Evolutionary conservation across 2,888 invertebrate species (phyloP), one percentile per base, ranked within the genome.

Genomic region (Apoderus coryli): DNA sequence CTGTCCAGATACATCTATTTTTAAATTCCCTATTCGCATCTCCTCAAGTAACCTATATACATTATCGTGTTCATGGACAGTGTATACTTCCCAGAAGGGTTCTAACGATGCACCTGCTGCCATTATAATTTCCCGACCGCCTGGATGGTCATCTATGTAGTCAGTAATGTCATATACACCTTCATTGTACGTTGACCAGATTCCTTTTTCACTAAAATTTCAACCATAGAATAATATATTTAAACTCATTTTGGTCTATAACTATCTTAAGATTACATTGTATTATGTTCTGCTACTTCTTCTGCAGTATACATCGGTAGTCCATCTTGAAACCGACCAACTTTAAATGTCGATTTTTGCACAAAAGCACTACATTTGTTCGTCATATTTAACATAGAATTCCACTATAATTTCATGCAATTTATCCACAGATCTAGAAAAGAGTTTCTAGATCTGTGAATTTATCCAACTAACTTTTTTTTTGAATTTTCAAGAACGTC

Each of bases 81-180:
- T 86, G 54, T 92, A 96, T 9, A 93, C 71, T 37, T 76, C 65
- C 89, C 89, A 90, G 50, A 89, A 89, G 0, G 95, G 92, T 52
- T 96, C 96, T 2, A 96, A 71, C 2, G 88, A 78, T 28, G 77
- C 74, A 3, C 96, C 96, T 1, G 82, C 90, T 1, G 88, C 93
- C 60, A 95, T 73, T 49, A 86, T 56, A 34, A 95, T 88, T 53
- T 86, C 84, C 25, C 80, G 76, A 2, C 92, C 86, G 2, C 88
- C 88, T 0, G 98, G 98, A 62, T 98, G 98, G 15, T 76, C 67
- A 0, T 72, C 62, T 1, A 92, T 67, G 58, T 95, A 98, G 16
- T 82, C 67, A 0, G 95, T 95, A 14, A 98, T 76, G 51, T 98
- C 92, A 53, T 96, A 98, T 3, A 98, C 95, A 1, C 95, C 95